phyloP scores from a whole-genome alignment of 2,797 vertebrate genomes.

The Gallinago nigripennis region DNA sequence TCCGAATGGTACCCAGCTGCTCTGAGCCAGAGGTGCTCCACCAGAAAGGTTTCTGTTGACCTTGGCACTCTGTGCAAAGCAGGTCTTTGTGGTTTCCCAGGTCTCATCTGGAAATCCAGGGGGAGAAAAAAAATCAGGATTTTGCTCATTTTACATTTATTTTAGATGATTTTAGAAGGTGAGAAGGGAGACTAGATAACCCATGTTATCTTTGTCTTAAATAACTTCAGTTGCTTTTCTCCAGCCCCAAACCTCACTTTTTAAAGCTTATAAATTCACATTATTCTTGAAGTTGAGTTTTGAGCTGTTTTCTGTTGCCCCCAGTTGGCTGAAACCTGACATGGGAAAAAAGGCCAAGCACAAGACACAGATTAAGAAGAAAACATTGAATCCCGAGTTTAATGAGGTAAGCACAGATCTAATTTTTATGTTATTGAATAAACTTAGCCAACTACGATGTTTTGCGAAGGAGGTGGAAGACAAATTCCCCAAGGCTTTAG shows the following conservation, averaged over 20 bases:
- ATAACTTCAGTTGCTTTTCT: neutral
- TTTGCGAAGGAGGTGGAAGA: neutral
- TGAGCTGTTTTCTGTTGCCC: constrained; percentile 26
- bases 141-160: neutral
- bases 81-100: neutral
- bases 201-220: neutral
- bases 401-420: constrained; percentile 86
- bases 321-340: constrained; percentile 94
- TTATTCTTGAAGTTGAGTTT: neutral
- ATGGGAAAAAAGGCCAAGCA: constrained; percentile 97
- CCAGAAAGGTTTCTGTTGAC: neutral
- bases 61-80: neutral
- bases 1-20: neutral
- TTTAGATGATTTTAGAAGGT: neutral
- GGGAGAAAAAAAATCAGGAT: neutral
- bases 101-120: neutral
- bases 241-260: neutral
- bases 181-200: neutral
- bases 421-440: neutral
- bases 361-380: constrained; percentile 99
- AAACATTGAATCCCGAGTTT: constrained; percentile 96
- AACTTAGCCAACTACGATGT: fast-evolving
- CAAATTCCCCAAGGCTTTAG: neutral
- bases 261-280: neutral
- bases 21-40: neutral